Base-by-base conservation (phyloP, 1,140 invertebrate genomes). In the Globodera ellingtonae region DNA sequence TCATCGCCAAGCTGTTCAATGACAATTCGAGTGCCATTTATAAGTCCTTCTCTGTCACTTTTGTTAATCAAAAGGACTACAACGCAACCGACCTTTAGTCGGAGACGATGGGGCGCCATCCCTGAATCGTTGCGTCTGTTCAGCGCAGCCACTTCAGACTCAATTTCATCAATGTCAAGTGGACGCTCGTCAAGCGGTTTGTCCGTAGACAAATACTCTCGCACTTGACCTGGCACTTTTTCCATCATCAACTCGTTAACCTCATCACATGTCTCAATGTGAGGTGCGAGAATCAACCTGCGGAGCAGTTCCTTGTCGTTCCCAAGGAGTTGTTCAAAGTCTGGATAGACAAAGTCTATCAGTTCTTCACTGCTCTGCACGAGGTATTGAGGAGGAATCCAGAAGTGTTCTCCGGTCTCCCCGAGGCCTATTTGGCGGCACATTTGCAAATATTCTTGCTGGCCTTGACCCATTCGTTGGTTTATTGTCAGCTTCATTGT, bases 1-100 rank as follows among this genome's bases (percentile, higher is more conserved):
- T 79, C 21, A 21, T 10, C 18, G 4, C 13, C 21, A 18, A 80
- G 47, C 0, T 81, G n/a, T 44, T 48, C 52, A 3, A 80, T 65
- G 15, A 79, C 10, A 44, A 80, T 80, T 21, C 76, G 78, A 10
- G 79, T 80, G 18, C 79, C 79, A 79, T 80, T 80, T 13, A 47
- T 44, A 5, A 80, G 48, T 0, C 76, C 56, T 79, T 52, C 9
- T 13, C 47, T 52, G n/a, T 74, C 47, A 18, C 21, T 67, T 2
- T 62, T 3, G 48, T 80, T 80, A 9, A 21, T 35, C 0, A 80
- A 21, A 4, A 80, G 48, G 24, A 80, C 52, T 7, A 80, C 47
- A 8, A 80, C 50, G 15, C 56, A n/a, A 4, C 79, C 79, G 35
- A 48, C 44, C 9, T 81, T 80, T 7, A 80, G 62, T 18, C 35